Percentiles rank a stretch among this genome's conserved stretches.
Evolutionary conservation across 2,888 invertebrate species (phyloP).

Genomic region (Perithous albicinctus): DNA sequence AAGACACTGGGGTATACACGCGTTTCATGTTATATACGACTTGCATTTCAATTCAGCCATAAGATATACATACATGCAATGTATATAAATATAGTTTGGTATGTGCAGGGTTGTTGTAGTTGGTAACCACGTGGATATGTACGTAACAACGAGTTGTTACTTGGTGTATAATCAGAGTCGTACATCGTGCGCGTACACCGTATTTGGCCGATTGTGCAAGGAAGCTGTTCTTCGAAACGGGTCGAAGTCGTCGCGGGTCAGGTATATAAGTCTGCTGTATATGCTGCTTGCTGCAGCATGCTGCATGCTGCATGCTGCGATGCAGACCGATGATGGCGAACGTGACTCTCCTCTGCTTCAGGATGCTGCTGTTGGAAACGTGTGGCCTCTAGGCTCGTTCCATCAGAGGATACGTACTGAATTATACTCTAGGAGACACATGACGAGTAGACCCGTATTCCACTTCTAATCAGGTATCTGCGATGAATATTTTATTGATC

Average conservation of each 20-base stretch:
- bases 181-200: slow-evolving; percentile 68
- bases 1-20: neutral
- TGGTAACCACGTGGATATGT: slow-evolving; percentile 41
- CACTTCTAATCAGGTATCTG: neutral
- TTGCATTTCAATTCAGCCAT: neutral
- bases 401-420: slow-evolving; percentile 18
- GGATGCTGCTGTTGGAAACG: slow-evolving; percentile 48
- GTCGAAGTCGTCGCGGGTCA: slow-evolving; percentile 60
- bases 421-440: slow-evolving; percentile 8
- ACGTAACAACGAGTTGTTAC: slow-evolving; percentile 57
- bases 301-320: slow-evolving; percentile 12
- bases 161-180: slow-evolving; percentile 66
- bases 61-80: slow-evolving; percentile 7
- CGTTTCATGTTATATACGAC: slow-evolving; percentile 31
- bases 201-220: slow-evolving; percentile 76
- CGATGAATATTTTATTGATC: neutral
- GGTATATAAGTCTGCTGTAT: too few species aligned
- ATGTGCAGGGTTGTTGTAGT: slow-evolving; percentile 40
- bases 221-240: slow-evolving; percentile 68
- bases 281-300: too few species aligned
- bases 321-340: slow-evolving; percentile 48
- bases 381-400: slow-evolving; percentile 29
- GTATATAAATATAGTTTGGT: slow-evolving; percentile 42
- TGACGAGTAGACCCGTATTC: neutral
- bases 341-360: slow-evolving; percentile 57